Evolutionary conservation across 2,113 vertebrate species (phyloP), one percentile per base, ranked within the genome.

Genomic region (Numenius arquata): DNA sequence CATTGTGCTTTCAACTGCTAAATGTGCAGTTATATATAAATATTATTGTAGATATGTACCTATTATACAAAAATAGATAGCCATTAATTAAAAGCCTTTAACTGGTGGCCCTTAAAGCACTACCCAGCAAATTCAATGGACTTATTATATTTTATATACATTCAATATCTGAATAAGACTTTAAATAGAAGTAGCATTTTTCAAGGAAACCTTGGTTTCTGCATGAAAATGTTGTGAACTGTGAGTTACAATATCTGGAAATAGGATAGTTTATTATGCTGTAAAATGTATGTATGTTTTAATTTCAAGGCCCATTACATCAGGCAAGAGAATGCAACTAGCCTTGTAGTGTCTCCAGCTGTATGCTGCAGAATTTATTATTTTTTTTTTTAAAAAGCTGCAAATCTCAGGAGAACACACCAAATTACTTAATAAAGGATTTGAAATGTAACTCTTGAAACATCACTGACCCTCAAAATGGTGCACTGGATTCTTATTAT

Each of bases 221-320:
- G n/a, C 34, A 29, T 79, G 80, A 77, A 92, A 59, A 85, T 1
- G 6, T 77, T 94, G 27, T 89, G 82, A 95, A 88, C 10, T 36
- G 6, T 41, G 47, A 68, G 14, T 82, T 76, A 86, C 82, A 96
- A 82, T 95, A 70, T 86, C 87, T 84, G 52, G 53, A 93, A 88
- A 89, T 77, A 25, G 14, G 59, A 79, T 87, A 89, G 82, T 78
- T 95, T 96, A 93, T 95, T 95, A 85, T 4, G 4, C 30, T 76
- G 34, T 93, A 94, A 95, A 96, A 93, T 93, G 36, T 79, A 90
- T 89, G 71, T 88, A 66, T 96, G n/a, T 93, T 96, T 96, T 97
- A 97, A 97, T 97, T 98, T 98, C 97, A 97, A 97, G 96, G 95
- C 22, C 93, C 93, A 97, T 97, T 97, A 83, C 94, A 95, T 92